Conservation (phyloP, 1,140 invertebrate genomes). For the Belonocnema kinseyi region DNA sequence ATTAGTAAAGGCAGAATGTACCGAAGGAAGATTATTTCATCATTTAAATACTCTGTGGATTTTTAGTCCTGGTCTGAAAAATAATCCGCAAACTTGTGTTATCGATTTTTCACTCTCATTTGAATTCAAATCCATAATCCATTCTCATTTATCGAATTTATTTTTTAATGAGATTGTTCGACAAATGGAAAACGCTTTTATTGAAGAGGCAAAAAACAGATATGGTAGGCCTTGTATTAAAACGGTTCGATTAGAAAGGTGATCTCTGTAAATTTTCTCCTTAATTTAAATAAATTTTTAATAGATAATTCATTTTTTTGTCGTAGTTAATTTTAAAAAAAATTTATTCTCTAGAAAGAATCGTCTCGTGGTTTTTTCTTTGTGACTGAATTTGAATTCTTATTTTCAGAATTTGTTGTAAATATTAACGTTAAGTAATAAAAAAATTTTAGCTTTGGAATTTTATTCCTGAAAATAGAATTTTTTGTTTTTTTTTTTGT, state of each 20-base stretch:
- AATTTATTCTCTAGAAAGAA: no score
- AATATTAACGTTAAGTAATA: no score
- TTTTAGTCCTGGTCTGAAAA: constrained; percentile 91
- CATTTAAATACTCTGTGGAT: constrained; percentile 94
- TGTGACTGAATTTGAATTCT: no score
- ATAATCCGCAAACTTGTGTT: constrained; percentile 88
- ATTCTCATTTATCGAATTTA: constrained; percentile 92
- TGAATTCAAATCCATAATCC: constrained; percentile 90
- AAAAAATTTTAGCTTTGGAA: no score
- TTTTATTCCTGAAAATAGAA: no score
- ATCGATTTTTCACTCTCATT: constrained; percentile 94
- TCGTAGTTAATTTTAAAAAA: no score
- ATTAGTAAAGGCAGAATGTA: constrained; percentile 90
- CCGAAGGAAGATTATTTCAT: constrained; percentile 93
- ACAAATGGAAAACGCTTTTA: constrained; percentile 96
- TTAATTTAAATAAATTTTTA: background rate
- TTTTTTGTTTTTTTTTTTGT: no score
- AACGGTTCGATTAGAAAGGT: constrained; percentile 69
- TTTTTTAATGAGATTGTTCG: constrained; percentile 97
- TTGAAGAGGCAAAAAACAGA: constrained; percentile 86
- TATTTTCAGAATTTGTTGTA: no score
- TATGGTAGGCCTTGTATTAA: constrained; percentile 86
- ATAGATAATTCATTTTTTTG: no score
- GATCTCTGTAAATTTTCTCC: constrained; percentile 33
- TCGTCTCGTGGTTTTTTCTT: no score